Conservation (phyloP, 1,140 invertebrate genomes). For the Paralvinella palmiformis region DNA sequence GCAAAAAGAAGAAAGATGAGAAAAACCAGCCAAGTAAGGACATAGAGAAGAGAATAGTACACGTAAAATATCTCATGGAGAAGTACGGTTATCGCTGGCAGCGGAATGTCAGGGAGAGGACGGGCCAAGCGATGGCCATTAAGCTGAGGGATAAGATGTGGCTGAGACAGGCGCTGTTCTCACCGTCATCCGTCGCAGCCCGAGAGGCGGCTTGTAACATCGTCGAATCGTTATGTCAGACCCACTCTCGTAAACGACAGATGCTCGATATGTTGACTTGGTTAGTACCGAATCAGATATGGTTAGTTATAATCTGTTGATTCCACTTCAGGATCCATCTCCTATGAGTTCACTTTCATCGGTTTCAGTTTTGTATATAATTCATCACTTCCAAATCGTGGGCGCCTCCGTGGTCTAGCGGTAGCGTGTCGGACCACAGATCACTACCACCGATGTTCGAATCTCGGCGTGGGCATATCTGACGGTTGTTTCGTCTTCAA, state of each 20-base stretch:
- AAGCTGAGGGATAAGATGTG: constrained; percentile 65
- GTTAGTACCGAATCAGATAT: not conserved
- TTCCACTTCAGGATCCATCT: too few species aligned
- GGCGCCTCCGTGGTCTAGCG: too few species aligned
- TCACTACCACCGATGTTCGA: too few species aligned
- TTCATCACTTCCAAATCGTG: too few species aligned
- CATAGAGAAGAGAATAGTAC: constrained; percentile 42
- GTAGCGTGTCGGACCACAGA: too few species aligned
- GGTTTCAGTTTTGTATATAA: too few species aligned
- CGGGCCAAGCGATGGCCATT: constrained; percentile 26
- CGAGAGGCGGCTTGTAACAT: constrained; percentile 83
- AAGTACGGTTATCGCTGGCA: constrained; percentile 65
- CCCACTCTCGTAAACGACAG: not conserved
- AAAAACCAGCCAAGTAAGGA: constrained; percentile 41
- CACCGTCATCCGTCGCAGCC: constrained; percentile 79
- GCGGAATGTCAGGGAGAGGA: constrained; percentile 35
- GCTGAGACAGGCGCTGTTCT: constrained; percentile 84
- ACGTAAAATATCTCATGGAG: constrained; percentile 63
- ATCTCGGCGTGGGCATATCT: too few species aligned
- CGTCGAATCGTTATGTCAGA: constrained; percentile 55
- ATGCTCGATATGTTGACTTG: constrained; percentile 10
- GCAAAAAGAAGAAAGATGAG: constrained; percentile 12
- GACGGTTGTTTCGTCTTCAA: too few species aligned
- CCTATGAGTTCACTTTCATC: too few species aligned
- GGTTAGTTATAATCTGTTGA: too few species aligned